Base-by-base conservation (phyloP, 2,888 invertebrate species). In the Caenorhabditis auriculariae region DNA sequence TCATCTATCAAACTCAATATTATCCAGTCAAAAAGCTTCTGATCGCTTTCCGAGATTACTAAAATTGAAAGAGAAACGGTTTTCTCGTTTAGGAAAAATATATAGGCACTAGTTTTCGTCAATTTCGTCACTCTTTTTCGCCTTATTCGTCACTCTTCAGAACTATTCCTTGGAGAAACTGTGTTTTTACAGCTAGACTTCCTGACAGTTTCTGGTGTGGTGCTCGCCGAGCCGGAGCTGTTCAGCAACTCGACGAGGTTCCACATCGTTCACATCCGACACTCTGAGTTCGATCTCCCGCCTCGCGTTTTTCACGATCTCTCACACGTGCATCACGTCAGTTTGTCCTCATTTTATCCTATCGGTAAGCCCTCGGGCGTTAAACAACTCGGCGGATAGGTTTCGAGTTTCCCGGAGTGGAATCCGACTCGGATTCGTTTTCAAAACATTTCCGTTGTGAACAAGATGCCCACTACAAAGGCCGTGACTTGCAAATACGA, bases 171-270 rank as follows among this genome's bases (percentile, higher is more conserved):
- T n/a, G 9, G n/a, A 12, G 9, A 12, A 15, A 35, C 9, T 12
- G n/a, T 15, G 7, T 2, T 19, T 24, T 53, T 60, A 45, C 50
- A 69, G 59, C 53, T 69, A 32, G 69, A 69, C 29, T 69, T 69
- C 38, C 58, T 69, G 15, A 65, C 65, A 27, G 38, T 69, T n/a
- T 54, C 60, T 3, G 69, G 69, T 17, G 55, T 69, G 7, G 48
- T 60, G 39, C 51, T 64, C 19, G 58, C 65, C 28, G 69, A 69
- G 43, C 69, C 69, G 3, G 66, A 69, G 39, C 52, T 66, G 6
- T 69, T 69, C 56, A 62, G 54, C 24, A 69, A 69, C 29, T 69
- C 69, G 3, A 69, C 62, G 0, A 42, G 69, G 19, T 66, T 69
- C 45, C 61, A 69, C 43, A 60, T 64, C 21, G 52, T 69, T 19